These are phyloP conservation scores for Porites lobata DNA, from an alignment of 92 coral and sea anemone species.

Conservation along the genomic window DNA sequence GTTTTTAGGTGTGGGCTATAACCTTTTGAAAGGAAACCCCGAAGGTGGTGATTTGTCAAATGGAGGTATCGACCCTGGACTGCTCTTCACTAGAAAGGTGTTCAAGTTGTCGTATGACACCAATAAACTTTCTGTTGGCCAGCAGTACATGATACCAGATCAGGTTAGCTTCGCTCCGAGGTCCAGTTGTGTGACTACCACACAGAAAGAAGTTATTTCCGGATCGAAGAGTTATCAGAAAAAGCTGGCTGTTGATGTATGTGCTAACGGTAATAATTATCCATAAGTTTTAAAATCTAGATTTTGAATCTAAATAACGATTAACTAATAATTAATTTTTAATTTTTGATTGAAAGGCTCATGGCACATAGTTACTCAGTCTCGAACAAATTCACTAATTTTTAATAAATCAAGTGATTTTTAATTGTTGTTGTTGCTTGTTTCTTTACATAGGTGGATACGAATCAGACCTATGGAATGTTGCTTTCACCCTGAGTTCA, in stretches of 20 bases:
- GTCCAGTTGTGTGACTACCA: not conserved
- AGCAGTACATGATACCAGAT: constrained; percentile 17
- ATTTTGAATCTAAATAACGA: no score
- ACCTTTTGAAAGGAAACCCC: constrained; percentile 69
- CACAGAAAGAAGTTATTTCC: constrained; percentile 1
- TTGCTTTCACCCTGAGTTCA: no score
- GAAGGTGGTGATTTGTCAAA: constrained; percentile 69
- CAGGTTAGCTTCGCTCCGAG: constrained; percentile 21
- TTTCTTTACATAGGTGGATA: no score
- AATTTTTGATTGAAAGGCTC: no score
- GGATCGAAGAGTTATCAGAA: constrained; percentile 5
- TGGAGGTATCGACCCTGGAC: constrained; percentile 79
- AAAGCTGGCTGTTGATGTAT: not conserved
- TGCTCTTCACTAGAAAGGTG: constrained; percentile 57
- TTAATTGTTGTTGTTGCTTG: no score
- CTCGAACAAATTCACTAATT: no score
- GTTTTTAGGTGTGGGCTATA: constrained; percentile 69
- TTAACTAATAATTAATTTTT: no score
- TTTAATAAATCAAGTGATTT: no score
- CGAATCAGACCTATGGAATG: no score
- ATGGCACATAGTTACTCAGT: no score
- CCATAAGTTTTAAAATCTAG: not conserved
- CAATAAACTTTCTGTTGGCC: constrained; percentile 9
- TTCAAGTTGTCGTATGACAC: constrained; percentile 46
- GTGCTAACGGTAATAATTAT: not conserved